Evolutionary conservation across 2,797 vertebrate genomes (phyloP), one percentile per base, ranked within the genome.

Genomic region (Protonibea diacanthus): DNA sequence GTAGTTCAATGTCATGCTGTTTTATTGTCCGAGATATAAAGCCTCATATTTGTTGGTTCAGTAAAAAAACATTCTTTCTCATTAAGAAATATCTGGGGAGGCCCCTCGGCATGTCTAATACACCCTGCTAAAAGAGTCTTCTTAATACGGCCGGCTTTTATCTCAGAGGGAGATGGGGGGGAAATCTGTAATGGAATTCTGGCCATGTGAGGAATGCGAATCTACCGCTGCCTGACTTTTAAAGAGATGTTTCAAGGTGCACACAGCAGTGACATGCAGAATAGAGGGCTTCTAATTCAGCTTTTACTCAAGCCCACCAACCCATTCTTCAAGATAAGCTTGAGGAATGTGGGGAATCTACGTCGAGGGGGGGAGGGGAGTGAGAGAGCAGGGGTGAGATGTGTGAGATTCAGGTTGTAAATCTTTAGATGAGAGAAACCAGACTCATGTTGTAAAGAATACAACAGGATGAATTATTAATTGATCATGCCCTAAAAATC

Each of bases 301-400:
- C 88, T 91, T 93, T 93, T 93, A 88, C 92, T 89, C 91, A 74
- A 92, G 85, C 92, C 92, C 92, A 92, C 92, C 89, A 77, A 89
- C 86, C 93, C 91, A 95, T 95, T 96, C 94, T 95, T 95, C 91
- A 95, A 95, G 95, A 96, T 96, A 96, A 96, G 94, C 95, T 95
- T 91, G 88, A 95, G 95, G 95, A 96, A 96, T 95, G 93, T 90
- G 80, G 93, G 92, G 95, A 96, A 95, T 96, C 94, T 93, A 21
- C 48, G 86, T 83, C 76, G 45, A 76, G 81, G 44, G 83, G 40
- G 75, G 71, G 82, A 73, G 73, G 87, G 81, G 88, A 75, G 85
- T 72, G 86, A n/a, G 83, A 84, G 80, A 88, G 88, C 83, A 33
- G 83, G 76, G 92, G 89, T 60, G 86, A 91, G 85, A 93, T 83